These are phyloP conservation scores for Varanus komodoensis DNA, from an alignment of 2,113 vertebrate genomes.

Conservation along the genomic window DNA sequence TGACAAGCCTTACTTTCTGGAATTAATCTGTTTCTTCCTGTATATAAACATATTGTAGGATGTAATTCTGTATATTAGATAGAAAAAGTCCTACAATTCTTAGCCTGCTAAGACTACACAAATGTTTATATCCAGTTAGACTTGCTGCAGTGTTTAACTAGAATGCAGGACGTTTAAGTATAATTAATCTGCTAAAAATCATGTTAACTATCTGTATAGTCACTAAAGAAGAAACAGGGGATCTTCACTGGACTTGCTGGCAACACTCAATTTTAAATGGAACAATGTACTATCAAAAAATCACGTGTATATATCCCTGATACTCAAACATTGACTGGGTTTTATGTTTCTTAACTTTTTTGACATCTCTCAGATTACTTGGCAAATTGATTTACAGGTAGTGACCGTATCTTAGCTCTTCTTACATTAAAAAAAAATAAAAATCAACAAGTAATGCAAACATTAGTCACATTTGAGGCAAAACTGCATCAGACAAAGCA, in stretches of 20 bases:
- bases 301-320: background rate
- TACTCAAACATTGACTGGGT: background rate
- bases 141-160: background rate
- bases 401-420: too few species aligned
- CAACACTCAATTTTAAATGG: background rate
- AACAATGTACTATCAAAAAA: background rate
- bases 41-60: too few species aligned
- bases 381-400: too few species aligned
- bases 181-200: background rate
- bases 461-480: too few species aligned
- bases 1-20: constrained; percentile 34
- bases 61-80: too few species aligned
- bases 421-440: too few species aligned
- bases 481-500: too few species aligned
- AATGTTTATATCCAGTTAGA: background rate
- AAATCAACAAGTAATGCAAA: too few species aligned
- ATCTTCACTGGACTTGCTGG: background rate
- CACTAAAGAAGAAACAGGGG: background rate
- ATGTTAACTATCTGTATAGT: background rate
- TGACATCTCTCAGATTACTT: too few species aligned
- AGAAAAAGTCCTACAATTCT: too few species aligned
- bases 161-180: background rate
- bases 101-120: background rate
- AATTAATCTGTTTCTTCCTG: constrained; percentile 43
- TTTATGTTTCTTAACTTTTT: background rate